Evolutionary conservation across 2,797 vertebrate species (phyloP).

Genomic region (Cryptoprocta ferox): DNA sequence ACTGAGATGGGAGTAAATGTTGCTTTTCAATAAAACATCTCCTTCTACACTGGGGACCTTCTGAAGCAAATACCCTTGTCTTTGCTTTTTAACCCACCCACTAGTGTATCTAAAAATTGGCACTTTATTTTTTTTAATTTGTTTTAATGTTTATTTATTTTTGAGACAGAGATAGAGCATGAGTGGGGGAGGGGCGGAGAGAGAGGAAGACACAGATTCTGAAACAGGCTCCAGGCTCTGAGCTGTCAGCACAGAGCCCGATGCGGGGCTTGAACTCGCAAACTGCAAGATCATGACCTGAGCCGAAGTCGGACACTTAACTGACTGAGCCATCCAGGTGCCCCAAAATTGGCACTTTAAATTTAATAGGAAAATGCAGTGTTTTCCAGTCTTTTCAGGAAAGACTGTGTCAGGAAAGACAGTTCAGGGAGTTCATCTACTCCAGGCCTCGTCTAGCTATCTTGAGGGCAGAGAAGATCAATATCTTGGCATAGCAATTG

Average conservation of each 20-base stretch:
- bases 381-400: conserved; percentile 21
- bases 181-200: no score
- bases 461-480: background rate
- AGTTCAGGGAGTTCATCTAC: background rate
- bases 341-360: background rate
- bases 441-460: background rate
- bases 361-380: conserved; percentile 27
- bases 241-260: no score
- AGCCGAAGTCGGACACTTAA: no score
- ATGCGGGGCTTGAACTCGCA: no score
- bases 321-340: no score
- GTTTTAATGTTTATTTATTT: no score
- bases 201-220: no score
- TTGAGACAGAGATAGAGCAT: no score
- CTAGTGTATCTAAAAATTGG: background rate
- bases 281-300: no score
- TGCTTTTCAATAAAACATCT: conserved; percentile 12
- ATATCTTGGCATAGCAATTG: background rate
- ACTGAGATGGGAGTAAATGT: background rate
- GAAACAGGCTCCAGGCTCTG: no score
- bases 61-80: background rate
- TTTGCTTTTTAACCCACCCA: conserved; percentile 23
- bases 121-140: no score
- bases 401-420: no score
- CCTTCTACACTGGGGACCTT: background rate